Evolutionary conservation across 2,888 invertebrate species (phyloP).

Genomic region (Synergus japonicus): DNA sequence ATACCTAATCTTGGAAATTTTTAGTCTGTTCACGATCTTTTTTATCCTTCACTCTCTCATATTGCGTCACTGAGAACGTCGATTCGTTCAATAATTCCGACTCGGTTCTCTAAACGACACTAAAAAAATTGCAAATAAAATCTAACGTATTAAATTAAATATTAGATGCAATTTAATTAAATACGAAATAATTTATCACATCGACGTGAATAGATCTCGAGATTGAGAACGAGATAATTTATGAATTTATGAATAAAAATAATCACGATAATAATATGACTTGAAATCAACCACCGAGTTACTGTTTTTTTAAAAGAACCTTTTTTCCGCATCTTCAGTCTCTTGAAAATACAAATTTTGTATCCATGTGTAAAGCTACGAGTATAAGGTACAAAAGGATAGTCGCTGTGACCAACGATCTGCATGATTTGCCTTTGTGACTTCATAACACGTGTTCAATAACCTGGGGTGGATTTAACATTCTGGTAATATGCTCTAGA

Average conservation of each 20-base stretch:
- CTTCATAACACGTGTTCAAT: slow-evolving; percentile 70
- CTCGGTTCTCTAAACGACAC: neutral
- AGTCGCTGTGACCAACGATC: slow-evolving; percentile 74
- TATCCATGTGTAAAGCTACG: slow-evolving; percentile 33
- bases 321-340: slow-evolving; percentile 26
- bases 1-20: slow-evolving; percentile 14
- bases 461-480: slow-evolving; percentile 35
- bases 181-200: too few species aligned
- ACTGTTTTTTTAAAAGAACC: slow-evolving; percentile 1
- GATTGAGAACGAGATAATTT: neutral
- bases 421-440: slow-evolving; percentile 75
- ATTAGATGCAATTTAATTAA: too few species aligned
- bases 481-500: slow-evolving; percentile 30
- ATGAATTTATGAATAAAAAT: neutral
- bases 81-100: neutral
- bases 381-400: slow-evolving; percentile 48
- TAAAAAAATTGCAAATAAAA: neutral
- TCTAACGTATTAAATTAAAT: too few species aligned
- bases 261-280: neutral
- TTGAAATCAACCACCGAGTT: slow-evolving; percentile 1
- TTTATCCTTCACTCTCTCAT: slow-evolving; percentile 14
- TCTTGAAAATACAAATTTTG: slow-evolving; percentile 32
- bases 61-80: neutral
- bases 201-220: neutral
- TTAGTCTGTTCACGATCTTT: slow-evolving; percentile 19